Evolutionary conservation across 2,797 vertebrate species (phyloP).

Genomic region (Rhynchotus rufescens): DNA sequence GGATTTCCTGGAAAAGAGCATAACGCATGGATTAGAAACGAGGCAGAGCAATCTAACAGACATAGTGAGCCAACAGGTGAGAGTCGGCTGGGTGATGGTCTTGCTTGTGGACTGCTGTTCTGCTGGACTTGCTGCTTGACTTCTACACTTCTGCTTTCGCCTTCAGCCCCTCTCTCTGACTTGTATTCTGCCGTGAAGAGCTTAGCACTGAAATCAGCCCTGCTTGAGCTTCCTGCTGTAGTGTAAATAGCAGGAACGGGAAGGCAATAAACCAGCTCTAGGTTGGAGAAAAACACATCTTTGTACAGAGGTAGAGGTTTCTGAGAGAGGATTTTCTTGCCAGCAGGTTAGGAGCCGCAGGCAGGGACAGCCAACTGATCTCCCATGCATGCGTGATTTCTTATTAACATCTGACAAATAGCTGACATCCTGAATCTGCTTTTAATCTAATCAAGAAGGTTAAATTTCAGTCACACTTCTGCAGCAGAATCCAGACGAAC

Average conservation of each 20-base stretch:
- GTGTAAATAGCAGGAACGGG: slow-evolving; percentile 22
- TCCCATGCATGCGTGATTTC: neutral
- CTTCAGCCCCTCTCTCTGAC: neutral
- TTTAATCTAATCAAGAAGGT: neutral
- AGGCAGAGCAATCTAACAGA: neutral
- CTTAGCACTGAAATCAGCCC: neutral
- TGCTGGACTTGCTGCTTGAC: neutral
- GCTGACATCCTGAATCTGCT: neutral
- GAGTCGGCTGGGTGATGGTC: neutral
- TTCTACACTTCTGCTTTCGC: neutral
- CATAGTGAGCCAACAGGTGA: neutral
- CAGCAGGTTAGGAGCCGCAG: neutral
- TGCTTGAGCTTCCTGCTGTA: slow-evolving; percentile 24
- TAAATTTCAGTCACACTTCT: neutral
- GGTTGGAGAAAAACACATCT: neutral
- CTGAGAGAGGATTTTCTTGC: neutral
- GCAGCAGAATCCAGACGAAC: neutral
- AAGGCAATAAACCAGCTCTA: slow-evolving; percentile 21
- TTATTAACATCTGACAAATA: neutral
- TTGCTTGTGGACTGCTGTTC: neutral
- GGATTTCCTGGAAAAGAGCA: neutral
- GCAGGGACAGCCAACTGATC: neutral
- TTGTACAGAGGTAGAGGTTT: neutral
- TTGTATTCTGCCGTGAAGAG: neutral
- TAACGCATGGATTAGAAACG: neutral